Conservation (phyloP, 2,888 invertebrate species). For the Tholera decimalis region DNA sequence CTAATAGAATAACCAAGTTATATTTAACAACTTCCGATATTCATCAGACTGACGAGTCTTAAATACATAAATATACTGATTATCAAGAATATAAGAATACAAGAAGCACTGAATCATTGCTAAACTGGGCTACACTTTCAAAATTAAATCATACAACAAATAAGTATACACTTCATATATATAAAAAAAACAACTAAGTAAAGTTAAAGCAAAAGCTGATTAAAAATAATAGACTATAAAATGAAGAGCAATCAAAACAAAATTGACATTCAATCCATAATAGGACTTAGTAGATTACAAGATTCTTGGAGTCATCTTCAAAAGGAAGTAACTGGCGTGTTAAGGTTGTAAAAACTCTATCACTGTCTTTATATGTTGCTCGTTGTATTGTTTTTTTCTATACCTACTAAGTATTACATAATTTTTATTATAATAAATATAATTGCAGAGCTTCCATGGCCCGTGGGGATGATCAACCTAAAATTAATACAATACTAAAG, state of each 20-base stretch:
- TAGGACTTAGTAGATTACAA: constrained; percentile 34
- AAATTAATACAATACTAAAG: neutral
- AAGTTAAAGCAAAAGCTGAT: neutral
- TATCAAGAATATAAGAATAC: no score
- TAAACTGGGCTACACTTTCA: no score
- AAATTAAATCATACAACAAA: no score
- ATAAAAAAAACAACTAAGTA: no score
- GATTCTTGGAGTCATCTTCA: constrained; percentile 38
- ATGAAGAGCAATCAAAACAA: constrained; percentile 34
- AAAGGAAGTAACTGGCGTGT: constrained; percentile 23
- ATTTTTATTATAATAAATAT: constrained; percentile 14
- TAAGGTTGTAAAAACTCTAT: constrained; percentile 25
- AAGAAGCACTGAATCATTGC: no score
- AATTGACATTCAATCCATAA: constrained; percentile 46
- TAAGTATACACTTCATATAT: no score
- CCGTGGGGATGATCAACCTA: neutral
- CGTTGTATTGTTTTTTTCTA: constrained; percentile 21
- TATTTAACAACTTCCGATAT: no score
- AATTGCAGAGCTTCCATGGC: constrained; percentile 1
- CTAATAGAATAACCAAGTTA: no score
- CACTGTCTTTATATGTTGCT: constrained; percentile 23
- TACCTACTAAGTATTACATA: constrained; percentile 1
- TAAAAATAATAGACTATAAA: neutral
- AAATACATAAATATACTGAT: no score
- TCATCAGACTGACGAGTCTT: no score